These are phyloP conservation scores for Hexactinellida sp. DNA, from an alignment of 37 sponge, comb jelly and placozoan genomes.

Conservation along the genomic window DNA sequence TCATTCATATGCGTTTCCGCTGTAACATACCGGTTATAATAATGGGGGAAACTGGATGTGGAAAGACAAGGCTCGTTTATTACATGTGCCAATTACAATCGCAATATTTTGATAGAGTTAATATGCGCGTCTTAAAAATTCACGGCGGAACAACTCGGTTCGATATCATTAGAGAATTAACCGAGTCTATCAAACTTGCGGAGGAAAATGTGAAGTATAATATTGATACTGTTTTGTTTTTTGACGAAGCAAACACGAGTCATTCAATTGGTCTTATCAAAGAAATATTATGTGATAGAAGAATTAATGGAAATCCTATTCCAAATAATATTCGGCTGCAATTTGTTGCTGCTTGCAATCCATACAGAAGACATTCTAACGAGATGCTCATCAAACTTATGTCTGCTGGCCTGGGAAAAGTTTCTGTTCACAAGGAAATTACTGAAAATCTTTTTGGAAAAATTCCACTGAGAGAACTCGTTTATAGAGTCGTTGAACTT, in stretches of 20 bases:
- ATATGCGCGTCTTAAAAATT: not conserved
- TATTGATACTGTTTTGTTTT: constrained; percentile 30
- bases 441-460: not conserved
- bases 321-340: constrained; percentile 17
- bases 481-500: constrained; percentile 34
- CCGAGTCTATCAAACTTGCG: constrained; percentile 18
- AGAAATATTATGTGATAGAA: constrained; percentile 32
- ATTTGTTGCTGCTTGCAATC: constrained; percentile 40
- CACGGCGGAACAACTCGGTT: not conserved
- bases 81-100: constrained; percentile 25
- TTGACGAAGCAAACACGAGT: constrained; percentile 45
- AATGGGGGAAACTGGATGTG: constrained; percentile 48
- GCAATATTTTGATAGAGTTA: not conserved
- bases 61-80: constrained; percentile 30
- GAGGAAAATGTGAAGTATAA: constrained; percentile 7
- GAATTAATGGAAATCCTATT: constrained; percentile 24
- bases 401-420: constrained; percentile 68
- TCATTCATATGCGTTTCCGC: constrained; percentile 37
- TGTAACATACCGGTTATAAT: constrained; percentile 37
- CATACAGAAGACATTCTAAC: constrained; percentile 44
- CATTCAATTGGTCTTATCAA: constrained; percentile 33
- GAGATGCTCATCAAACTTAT: constrained; percentile 67
- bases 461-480: constrained; percentile 32
- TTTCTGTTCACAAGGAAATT: not conserved
- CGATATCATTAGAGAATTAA: not conserved